Base-by-base conservation (phyloP, 2,888 invertebrate species). In the Drosophila rubida region DNA sequence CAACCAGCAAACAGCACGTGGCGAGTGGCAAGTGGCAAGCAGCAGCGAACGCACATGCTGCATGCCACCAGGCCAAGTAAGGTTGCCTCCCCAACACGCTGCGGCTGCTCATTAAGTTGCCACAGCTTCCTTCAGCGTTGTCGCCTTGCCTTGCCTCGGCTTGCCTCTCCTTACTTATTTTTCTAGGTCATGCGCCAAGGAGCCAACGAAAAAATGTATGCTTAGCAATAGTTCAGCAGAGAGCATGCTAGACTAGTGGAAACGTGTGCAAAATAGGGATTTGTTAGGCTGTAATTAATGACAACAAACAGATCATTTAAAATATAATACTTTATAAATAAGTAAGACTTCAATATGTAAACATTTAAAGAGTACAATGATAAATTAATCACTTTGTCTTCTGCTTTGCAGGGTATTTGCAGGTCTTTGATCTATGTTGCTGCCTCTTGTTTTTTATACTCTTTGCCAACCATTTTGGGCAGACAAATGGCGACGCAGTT, bases 401-500 rank as follows among this genome's bases (percentile, higher is more conserved):
- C 3, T 3, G 23, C 11, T 8, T 9, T 58, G 8, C 4, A 51
- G 51, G 62, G 58, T 37, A 67, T 62, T 25, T 22, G 3, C n/a
- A 5, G n/a, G 25, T 0, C 7, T 11, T 42, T 58, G 23, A 0
- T 7, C 5, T 25, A 14, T 6, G 9, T 8, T 6, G 2, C 2
- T 7, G 6, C 11, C 14, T 13, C n/a, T 50, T 48, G 9, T 19
- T 16, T 42, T 39, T 42, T 48, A 42, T 39, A 19, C 23, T 54
- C 39, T 69, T 70, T 51, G 58, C 55, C 58, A 61, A 22, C 66
- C 51, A 72, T 83, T 86, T 53, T 78, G 37, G 61, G 70, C 78
- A 84, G 87, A 87, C 71, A 87, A 87, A 84, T 84, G 83, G 85
- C 83, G 83, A 72, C 83, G 69, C 76, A 84, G 73, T 55, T 80